Percentiles rank a stretch among this genome's conserved stretches.
Conservation (phyloP, 2,888 invertebrate species). For the Apoderus coryli region DNA sequence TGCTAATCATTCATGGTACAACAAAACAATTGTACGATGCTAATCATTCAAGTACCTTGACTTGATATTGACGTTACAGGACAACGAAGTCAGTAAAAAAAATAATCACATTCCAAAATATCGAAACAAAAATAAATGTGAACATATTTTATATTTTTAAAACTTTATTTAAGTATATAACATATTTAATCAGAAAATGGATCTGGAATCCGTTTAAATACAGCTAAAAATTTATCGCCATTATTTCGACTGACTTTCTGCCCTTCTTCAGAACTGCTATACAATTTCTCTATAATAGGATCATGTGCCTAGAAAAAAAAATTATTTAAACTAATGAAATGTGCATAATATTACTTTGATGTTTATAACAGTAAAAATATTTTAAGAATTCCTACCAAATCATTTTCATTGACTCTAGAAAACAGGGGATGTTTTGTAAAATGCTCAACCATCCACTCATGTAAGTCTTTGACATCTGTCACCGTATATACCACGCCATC, state of each 20-base stretch:
- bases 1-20: too few relatives aligned
- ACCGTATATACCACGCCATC: conserved; percentile 87
- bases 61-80: too few relatives aligned
- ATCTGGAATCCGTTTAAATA: conserved; percentile 58
- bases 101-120: not conserved
- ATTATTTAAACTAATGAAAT: conserved; percentile 4
- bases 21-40: too few relatives aligned
- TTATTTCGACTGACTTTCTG: conserved; percentile 93
- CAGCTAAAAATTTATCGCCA: conserved; percentile 85
- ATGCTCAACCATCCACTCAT: conserved; percentile 94
- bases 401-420: conserved; percentile 53
- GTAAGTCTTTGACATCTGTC: conserved; percentile 93
- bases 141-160: conserved; percentile 1
- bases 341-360: too few relatives aligned
- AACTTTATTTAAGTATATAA: conserved; percentile 4
- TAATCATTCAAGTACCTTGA: too few relatives aligned
- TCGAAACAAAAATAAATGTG: conserved; percentile 1
- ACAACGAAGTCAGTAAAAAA: too few relatives aligned
- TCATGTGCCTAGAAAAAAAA: conserved; percentile 51
- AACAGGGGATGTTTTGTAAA: conserved; percentile 85
- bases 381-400: conserved; percentile 46
- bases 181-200: conserved; percentile 21
- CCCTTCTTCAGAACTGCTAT: conserved; percentile 92
- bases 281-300: conserved; percentile 77
- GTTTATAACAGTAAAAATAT: too few relatives aligned